These are phyloP conservation scores for Horisme vitalbata DNA, from an alignment of 2,888 invertebrate genomes.

Conservation along the genomic window DNA sequence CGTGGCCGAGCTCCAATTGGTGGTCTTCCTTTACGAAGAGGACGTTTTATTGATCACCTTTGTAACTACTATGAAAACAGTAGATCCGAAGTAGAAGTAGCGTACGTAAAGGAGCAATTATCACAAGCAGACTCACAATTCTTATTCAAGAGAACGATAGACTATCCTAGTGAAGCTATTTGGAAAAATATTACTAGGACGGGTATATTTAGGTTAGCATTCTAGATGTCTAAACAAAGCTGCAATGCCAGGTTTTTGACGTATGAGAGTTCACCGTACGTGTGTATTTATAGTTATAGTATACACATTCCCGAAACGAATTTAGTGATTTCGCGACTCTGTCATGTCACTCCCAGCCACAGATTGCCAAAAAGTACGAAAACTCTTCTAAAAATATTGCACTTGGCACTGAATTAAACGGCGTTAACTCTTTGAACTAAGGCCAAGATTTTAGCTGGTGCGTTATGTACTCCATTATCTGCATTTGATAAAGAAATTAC, in stretches of 20 bases:
- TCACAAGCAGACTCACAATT: too few relatives aligned
- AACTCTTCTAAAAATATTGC: conserved; percentile 70
- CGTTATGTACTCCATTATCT: conserved; percentile 13
- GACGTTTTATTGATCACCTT: conserved; percentile 22
- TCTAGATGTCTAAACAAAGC: conserved; percentile 6
- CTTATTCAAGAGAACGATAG: too few relatives aligned
- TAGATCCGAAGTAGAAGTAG: neutral
- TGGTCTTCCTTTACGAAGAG: conserved; percentile 32
- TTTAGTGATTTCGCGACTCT: conserved; percentile 52
- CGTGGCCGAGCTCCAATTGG: conserved; percentile 35
- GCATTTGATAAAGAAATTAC: conserved; percentile 7
- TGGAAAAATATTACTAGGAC: too few relatives aligned
- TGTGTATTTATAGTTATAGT: conserved; percentile 33
- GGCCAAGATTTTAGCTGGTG: conserved; percentile 53
- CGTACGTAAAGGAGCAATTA: neutral
- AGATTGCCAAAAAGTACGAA: conserved; percentile 12
- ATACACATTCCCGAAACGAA: conserved; percentile 39
- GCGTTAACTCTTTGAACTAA: conserved; percentile 70
- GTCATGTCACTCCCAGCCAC: conserved; percentile 48
- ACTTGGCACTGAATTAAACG: conserved; percentile 73
- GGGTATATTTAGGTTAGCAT: neutral
- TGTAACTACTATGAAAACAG: too few relatives aligned
- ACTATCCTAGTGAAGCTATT: too few relatives aligned
- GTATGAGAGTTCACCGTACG: conserved; percentile 19
- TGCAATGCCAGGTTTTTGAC: conserved; percentile 11